These are phyloP conservation scores for Lutra lutra DNA, from an alignment of 2,797 vertebrate genomes.

Conservation along the genomic window DNA sequence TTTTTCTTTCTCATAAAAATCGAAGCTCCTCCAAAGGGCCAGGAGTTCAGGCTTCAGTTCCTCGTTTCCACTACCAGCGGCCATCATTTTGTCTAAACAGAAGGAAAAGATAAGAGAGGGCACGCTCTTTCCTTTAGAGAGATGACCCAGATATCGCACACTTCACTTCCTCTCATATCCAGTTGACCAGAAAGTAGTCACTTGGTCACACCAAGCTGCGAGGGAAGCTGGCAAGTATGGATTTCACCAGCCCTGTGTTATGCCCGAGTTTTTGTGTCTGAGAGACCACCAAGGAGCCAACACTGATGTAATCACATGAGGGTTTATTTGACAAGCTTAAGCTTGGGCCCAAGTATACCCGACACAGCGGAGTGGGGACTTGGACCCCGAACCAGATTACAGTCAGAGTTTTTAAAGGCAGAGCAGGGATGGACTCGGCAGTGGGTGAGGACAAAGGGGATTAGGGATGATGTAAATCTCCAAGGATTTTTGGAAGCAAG, in stretches of 20 bases:
- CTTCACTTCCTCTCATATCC: neutral
- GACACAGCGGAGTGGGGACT: too few relatives aligned
- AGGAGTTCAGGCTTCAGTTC: neutral
- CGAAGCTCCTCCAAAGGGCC: neutral
- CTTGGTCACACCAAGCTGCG: neutral
- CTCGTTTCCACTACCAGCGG: neutral
- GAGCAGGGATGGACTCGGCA: too few relatives aligned
- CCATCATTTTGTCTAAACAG: neutral
- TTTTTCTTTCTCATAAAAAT: slow-evolving; percentile 12
- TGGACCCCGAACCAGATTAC: too few relatives aligned
- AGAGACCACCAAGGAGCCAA: too few relatives aligned
- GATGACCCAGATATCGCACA: neutral
- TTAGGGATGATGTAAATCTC: too few relatives aligned
- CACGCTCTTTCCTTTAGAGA: neutral
- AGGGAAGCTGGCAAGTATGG: neutral
- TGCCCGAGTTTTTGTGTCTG: too few relatives aligned
- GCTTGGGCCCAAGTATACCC: too few relatives aligned
- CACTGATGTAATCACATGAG: too few relatives aligned
- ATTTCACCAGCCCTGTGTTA: neutral
- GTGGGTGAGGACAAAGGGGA: too few relatives aligned
- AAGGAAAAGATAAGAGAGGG: neutral
- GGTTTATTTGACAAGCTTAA: too few relatives aligned
- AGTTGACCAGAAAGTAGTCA: neutral
- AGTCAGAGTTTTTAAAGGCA: too few relatives aligned
- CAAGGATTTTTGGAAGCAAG: too few relatives aligned